Conservation (phyloP, 2,888 invertebrate species). For the Agrotis puta region DNA sequence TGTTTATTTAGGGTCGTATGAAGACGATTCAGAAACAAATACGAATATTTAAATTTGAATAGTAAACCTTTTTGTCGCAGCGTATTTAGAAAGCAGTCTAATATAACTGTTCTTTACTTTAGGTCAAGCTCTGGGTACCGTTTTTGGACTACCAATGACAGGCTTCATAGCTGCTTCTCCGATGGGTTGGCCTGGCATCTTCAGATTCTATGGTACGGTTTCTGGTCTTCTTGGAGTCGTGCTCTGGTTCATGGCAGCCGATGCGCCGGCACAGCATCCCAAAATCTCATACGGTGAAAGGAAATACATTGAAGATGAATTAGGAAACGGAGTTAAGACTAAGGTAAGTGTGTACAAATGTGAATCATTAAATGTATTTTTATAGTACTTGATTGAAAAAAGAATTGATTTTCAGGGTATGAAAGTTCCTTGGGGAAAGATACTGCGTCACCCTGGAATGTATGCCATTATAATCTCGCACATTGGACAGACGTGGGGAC, state of each 20-base stretch:
- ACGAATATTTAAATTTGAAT: too few species aligned
- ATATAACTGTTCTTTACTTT: not conserved
- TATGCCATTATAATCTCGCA: conserved; percentile 91
- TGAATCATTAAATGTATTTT: too few species aligned
- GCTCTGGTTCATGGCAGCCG: conserved; percentile 91
- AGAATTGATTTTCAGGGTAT: conserved; percentile 64
- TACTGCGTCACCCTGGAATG: conserved; percentile 91
- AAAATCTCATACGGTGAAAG: conserved; percentile 92
- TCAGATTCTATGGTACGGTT: conserved; percentile 93
- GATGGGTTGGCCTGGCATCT: conserved; percentile 95
- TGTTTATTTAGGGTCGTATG: not conserved
- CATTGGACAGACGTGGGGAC: conserved; percentile 94
- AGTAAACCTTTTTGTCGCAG: too few species aligned
- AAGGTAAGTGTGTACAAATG: too few species aligned
- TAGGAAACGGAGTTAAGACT: conserved; percentile 85
- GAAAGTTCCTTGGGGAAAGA: conserved; percentile 93
- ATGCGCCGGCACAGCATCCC: conserved; percentile 92
- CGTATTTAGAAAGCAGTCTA: too few species aligned
- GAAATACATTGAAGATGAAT: conserved; percentile 92
- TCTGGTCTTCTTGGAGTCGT: conserved; percentile 90
- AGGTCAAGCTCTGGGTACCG: conserved; percentile 93
- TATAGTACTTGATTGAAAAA: too few species aligned
- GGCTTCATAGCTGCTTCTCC: conserved; percentile 93
- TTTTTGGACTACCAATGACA: conserved; percentile 93
- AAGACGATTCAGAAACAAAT: not conserved